Evolutionary conservation across 2,113 vertebrate species (phyloP).

Genomic region (Psilopogon haemacephalus): DNA sequence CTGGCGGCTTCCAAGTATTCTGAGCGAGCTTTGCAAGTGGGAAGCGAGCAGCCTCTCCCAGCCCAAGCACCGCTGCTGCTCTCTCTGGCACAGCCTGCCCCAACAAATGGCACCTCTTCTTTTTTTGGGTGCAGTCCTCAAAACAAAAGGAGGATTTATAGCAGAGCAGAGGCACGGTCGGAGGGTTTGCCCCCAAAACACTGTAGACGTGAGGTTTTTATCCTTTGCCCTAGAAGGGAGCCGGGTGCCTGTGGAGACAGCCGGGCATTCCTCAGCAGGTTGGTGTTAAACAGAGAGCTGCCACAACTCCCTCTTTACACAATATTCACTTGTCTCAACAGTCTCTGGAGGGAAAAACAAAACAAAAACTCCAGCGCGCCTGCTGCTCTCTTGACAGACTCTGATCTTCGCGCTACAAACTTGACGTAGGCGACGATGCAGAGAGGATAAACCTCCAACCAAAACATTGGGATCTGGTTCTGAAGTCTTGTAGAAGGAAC

Average conservation of each 20-base stretch:
- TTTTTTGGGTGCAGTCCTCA: background rate
- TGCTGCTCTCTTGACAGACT: conserved; percentile 53
- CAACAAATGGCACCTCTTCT: background rate
- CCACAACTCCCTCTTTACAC: conserved; percentile 29
- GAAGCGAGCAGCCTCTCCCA: conserved; percentile 39
- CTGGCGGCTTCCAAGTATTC: conserved; percentile 41
- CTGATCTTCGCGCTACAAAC: conserved; percentile 53
- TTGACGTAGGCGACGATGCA: conserved; percentile 51
- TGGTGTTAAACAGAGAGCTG: background rate
- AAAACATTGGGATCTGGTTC: conserved; percentile 50
- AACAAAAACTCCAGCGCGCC: conserved; percentile 5
- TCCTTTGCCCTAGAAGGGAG: background rate
- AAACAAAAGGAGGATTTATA: conserved; percentile 10
- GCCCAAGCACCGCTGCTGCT: background rate
- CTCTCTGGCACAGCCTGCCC: conserved; percentile 18
- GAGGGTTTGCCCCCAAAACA: background rate
- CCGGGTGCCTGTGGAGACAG: fast-evolving
- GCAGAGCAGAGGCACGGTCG: background rate
- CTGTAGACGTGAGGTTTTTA: background rate
- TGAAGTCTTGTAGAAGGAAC: conserved; percentile 50
- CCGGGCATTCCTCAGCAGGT: background rate
- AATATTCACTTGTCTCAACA: conserved; percentile 25
- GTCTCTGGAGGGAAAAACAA: conserved; percentile 28
- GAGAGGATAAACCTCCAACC: conserved; percentile 69
- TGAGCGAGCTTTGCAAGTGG: conserved; percentile 5